These are phyloP conservation scores for Tiliqua scincoides DNA, from an alignment of 2,113 vertebrate species.

Conservation along the genomic window DNA sequence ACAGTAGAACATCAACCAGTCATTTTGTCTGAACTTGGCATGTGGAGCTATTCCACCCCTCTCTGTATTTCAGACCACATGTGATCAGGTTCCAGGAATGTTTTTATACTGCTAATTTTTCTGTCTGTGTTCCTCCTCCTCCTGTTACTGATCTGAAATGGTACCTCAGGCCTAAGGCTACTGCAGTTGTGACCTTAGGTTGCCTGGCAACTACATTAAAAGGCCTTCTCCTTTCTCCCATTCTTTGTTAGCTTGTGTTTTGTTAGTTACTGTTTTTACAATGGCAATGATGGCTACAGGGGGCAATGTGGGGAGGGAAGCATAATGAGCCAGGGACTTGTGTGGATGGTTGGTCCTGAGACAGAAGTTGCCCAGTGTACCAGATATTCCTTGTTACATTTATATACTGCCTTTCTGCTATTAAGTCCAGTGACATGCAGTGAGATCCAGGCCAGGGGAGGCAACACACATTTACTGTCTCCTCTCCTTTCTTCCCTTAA, in stretches of 20 bases:
- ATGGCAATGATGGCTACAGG: background rate
- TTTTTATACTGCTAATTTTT: background rate
- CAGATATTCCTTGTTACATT: background rate
- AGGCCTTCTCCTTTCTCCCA: background rate
- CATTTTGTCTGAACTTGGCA: background rate
- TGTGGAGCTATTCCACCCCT: background rate
- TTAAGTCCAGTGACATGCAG: too few species aligned
- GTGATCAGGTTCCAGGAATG: background rate
- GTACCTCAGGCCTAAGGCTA: background rate
- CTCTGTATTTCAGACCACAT: background rate
- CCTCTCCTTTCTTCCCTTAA: too few species aligned
- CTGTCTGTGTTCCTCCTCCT: background rate
- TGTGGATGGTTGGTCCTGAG: too few species aligned
- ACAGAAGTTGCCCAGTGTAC: background rate
- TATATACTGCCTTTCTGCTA: background rate
- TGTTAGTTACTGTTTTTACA: background rate
- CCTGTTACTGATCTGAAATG: background rate
- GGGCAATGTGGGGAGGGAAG: too few species aligned
- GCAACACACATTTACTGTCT: too few species aligned
- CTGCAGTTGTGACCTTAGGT: background rate
- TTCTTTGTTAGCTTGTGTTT: background rate
- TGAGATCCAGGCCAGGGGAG: too few species aligned
- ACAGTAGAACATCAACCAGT: background rate
- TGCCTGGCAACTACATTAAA: background rate
- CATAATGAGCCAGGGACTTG: background rate